A percentile compares a stretch with the other conserved stretches of the same genome.
phyloP scores from a whole-genome alignment of 2,797 vertebrate species.

The Enteromius fasciolatus region DNA sequence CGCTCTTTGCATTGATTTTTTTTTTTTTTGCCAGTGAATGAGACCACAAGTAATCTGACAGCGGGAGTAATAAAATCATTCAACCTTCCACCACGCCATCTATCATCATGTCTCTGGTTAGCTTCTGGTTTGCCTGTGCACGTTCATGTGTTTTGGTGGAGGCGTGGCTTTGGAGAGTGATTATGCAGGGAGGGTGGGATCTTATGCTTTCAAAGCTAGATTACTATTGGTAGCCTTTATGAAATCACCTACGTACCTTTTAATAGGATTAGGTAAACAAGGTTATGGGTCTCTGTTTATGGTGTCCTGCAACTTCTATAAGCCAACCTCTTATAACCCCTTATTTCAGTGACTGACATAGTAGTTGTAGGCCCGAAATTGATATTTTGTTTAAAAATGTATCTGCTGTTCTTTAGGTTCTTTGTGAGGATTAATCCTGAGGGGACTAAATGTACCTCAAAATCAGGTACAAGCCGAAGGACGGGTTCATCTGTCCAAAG shows the following conservation, averaged over 20 bases:
- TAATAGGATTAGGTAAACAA: not conserved
- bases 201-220: no score
- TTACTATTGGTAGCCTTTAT: no score
- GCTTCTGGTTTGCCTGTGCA: not conserved
- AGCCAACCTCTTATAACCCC: not conserved
- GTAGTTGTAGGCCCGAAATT: not conserved
- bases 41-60: not conserved
- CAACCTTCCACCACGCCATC: not conserved
- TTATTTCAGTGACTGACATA: not conserved
- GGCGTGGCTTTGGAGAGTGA: no score
- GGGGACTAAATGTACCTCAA: slow-evolving; percentile 42
- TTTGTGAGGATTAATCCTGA: slow-evolving; percentile 44
- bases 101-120: not conserved
- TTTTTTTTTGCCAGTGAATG: not conserved
- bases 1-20: not conserved
- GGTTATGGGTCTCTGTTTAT: not conserved
- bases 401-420: slow-evolving; percentile 28
- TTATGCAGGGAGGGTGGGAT: no score
- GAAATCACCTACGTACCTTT: no score
- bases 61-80: not conserved
- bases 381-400: not conserved
- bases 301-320: not conserved
- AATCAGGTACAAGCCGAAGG: slow-evolving; percentile 41
- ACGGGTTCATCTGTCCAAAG: slow-evolving; percentile 40
- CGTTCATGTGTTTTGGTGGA: no score